A percentile compares a stretch with the other conserved stretches of the same genome.
These are phyloP conservation scores for Musca domestica DNA, from an alignment of 1,140 invertebrate genomes.

Conservation along the genomic window DNA sequence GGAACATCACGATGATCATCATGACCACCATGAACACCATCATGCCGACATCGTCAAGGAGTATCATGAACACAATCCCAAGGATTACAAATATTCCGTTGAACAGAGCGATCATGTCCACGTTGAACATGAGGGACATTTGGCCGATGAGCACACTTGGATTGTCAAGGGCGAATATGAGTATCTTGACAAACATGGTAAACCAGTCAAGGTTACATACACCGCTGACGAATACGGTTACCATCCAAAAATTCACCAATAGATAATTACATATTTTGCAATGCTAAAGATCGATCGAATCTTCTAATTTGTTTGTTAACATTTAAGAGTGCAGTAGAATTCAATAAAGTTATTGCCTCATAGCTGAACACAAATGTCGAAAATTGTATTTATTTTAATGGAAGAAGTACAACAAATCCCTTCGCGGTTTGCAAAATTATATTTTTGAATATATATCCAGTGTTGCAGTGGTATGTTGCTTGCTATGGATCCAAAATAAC, in stretches of 20 bases:
- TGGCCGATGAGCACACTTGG: slow-evolving; percentile 7
- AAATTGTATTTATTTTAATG: no score
- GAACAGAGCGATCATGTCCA: slow-evolving; percentile 25
- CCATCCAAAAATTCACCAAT: slow-evolving; percentile 65
- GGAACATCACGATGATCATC: no score
- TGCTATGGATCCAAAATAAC: no score
- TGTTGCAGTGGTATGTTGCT: no score
- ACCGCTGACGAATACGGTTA: slow-evolving; percentile 72
- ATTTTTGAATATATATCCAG: no score
- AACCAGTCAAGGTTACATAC: slow-evolving; percentile 65
- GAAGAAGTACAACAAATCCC: no score
- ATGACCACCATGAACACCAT: not conserved
- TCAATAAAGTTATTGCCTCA: no score
- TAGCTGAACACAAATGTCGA: no score
- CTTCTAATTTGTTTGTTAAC: no score
- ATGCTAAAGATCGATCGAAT: no score
- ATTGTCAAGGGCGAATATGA: slow-evolving; percentile 59
- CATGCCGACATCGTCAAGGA: slow-evolving; percentile 28
- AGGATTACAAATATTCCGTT: slow-evolving; percentile 31
- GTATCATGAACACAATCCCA: slow-evolving; percentile 29
- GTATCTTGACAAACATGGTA: slow-evolving; percentile 70
- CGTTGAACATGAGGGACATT: not conserved
- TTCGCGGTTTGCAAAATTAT: no score
- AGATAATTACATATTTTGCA: slow-evolving; percentile 33
- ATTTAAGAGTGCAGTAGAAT: no score